phyloP scores from a whole-genome alignment of 2,888 invertebrate genomes.

The Leptinotarsa tumamoca region DNA sequence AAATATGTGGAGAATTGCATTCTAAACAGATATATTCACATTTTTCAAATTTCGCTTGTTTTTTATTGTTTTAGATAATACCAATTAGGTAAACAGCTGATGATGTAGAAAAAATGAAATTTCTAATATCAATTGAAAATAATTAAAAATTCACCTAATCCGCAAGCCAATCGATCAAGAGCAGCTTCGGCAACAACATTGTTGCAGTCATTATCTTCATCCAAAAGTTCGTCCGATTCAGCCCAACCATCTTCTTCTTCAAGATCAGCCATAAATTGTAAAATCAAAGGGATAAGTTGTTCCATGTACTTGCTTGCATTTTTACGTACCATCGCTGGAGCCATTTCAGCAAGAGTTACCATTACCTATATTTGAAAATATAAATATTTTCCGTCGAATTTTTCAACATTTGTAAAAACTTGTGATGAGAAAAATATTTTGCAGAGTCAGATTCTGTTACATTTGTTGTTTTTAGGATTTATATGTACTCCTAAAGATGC shows the following conservation, averaged over 20 bases:
- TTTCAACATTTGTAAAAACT: too few relatives aligned
- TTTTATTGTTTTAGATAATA: too few relatives aligned
- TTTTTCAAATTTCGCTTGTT: too few relatives aligned
- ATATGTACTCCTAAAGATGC: too few relatives aligned
- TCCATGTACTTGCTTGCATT: slow-evolving; percentile 87
- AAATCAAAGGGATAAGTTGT: slow-evolving; percentile 83
- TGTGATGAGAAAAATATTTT: too few relatives aligned
- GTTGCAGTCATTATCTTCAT: slow-evolving; percentile 95
- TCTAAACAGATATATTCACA: too few relatives aligned
- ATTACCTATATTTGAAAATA: slow-evolving; percentile 70
- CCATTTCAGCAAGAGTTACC: slow-evolving; percentile 89
- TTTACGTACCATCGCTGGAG: slow-evolving; percentile 96
- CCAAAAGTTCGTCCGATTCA: slow-evolving; percentile 85
- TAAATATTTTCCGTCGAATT: too few relatives aligned
- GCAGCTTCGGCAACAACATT: slow-evolving; percentile 97
- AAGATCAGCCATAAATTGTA: slow-evolving; percentile 95
- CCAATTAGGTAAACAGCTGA: too few relatives aligned
- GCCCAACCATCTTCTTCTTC: slow-evolving; percentile 94
- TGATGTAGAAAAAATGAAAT: background rate
- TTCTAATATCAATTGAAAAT: background rate
- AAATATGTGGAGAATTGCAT: too few relatives aligned
- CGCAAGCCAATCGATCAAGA: slow-evolving; percentile 96
- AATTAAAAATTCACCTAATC: slow-evolving; percentile 76
- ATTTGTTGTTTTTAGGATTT: too few relatives aligned
- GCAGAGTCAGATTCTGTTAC: too few relatives aligned